Conservation (phyloP, 53 echinoderm and acorn worm genomes). For the Mesocentrotus franciscanus region DNA sequence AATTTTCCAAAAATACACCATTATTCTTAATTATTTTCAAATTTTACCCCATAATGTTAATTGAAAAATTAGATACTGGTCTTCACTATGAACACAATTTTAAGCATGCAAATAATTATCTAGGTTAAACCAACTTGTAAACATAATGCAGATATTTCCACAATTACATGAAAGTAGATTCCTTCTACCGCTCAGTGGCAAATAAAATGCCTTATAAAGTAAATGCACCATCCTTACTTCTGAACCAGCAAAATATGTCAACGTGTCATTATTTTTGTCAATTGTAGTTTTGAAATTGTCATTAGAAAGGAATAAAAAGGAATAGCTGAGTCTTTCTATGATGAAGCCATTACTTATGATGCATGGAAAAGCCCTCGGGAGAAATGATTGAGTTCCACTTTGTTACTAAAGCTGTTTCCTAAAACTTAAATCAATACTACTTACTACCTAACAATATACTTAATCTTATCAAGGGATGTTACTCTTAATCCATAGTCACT, state of each 20-base stretch:
- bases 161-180: too few relatives aligned
- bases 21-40: too few relatives aligned
- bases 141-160: too few relatives aligned
- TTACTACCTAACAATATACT: background rate
- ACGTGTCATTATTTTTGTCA: background rate
- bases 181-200: too few relatives aligned
- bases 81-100: too few relatives aligned
- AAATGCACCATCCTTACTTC: background rate
- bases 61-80: too few relatives aligned
- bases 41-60: too few relatives aligned
- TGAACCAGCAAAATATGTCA: background rate
- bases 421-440: slow-evolving; percentile 11
- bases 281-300: background rate
- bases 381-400: background rate
- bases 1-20: too few relatives aligned
- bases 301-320: background rate
- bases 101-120: too few relatives aligned
- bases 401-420: background rate
- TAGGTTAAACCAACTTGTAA: too few relatives aligned
- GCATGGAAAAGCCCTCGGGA: background rate
- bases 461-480: background rate
- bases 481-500: background rate
- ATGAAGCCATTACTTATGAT: background rate
- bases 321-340: background rate
- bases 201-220: too few relatives aligned